Evolutionary conservation across 1,140 invertebrate genomes (phyloP).

Genomic region (Cyclina sinensis): DNA sequence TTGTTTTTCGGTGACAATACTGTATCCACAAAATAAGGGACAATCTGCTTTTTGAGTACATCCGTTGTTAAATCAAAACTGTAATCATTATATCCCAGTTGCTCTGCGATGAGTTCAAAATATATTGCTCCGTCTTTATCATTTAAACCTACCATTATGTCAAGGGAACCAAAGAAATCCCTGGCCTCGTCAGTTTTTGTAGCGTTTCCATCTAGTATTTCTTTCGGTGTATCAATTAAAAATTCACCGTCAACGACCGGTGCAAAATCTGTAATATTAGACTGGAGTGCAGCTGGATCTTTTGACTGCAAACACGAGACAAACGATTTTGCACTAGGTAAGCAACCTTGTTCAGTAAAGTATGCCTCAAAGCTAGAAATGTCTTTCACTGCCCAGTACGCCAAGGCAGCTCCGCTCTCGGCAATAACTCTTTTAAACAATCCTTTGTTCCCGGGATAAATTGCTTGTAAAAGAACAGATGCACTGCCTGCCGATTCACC

Average conservation of each 20-base stretch:
- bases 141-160: slow-evolving; percentile 89
- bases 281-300: background rate
- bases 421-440: slow-evolving; percentile 51
- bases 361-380: background rate
- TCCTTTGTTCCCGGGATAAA: slow-evolving; percentile 55
- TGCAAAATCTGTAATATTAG: slow-evolving; percentile 85
- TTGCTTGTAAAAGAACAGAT: slow-evolving; percentile 29
- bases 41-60: background rate
- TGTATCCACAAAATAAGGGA: background rate
- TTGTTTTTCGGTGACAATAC: background rate
- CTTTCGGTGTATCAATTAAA: background rate
- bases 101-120: background rate
- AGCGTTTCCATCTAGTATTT: slow-evolving; percentile 91
- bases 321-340: background rate
- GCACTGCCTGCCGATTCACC: slow-evolving; percentile 47
- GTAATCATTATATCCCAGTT: background rate
- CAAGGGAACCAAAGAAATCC: slow-evolving; percentile 45
- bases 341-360: slow-evolving; percentile 7
- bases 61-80: background rate
- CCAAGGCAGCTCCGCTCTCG: slow-evolving; percentile 28
- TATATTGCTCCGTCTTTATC: background rate
- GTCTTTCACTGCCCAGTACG: slow-evolving; percentile 83
- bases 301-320: background rate
- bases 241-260: slow-evolving; percentile 81
- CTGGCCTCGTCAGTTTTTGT: slow-evolving; percentile 94